Base-by-base conservation (phyloP, 2,797 vertebrate species). In the Fistularia tabacaria region DNA sequence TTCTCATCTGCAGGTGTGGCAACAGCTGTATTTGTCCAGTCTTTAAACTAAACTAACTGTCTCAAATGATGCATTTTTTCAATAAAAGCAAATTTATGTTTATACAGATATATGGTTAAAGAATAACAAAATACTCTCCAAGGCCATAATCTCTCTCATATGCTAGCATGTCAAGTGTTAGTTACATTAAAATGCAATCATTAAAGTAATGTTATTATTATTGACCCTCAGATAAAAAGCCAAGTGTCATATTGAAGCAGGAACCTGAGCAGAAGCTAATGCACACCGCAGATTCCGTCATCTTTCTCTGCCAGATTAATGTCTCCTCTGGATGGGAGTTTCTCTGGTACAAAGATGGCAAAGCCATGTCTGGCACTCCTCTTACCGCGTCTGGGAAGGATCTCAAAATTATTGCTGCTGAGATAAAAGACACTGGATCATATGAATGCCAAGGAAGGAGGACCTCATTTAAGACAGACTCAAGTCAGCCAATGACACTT, bases 301-400 rank as follows among this genome's bases (percentile, higher is more conserved):
- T 36, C n/a, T 79, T 88, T 43, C 60, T 10, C 46, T 88, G 88
- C 58, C 58, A 79, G 9, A 7, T 85, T 10, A 83, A 66, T 4
- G 48, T 72, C 7, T 87, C 84, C 1, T 54, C 60, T 58, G 86
- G 71, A 54, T 89, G 88, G 88, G 7, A 64, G 8, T 89, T 81
- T 55, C 1, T 25, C 46, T 89, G 81, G 87, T 58, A 43, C 67
- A 83, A 67, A 71, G 7, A 79, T 40, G 5, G 0, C 25, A 25
- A 25, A 25, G 25, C 25, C 25, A 5, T 25, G 25, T 25, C 25
- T 25, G 25, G 25, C 9, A 0, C 0, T 3, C 0, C 0, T 1
- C 1, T 61, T 0, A 0, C 0, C 0, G 9, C 0, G n/a, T 37
- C 59, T 54, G 49, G 1, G 46, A 9, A 6, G 0, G 49, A 9